Percentiles rank a stretch among this genome's conserved stretches.
Conservation (phyloP, 2,113 vertebrate genomes). For the mouse (Mus musculus) region GRCm39 chr7:27828001-27828500, state of each 20-base stretch:
- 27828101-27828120: background rate
- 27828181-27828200: background rate
- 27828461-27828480: background rate
- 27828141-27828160: background rate
- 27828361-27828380: background rate
- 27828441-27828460: background rate
- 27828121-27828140: background rate
- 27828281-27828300: background rate
- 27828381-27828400: background rate
- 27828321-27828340: background rate
- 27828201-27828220: background rate
- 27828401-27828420: background rate
- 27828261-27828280: background rate
- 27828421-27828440: background rate
- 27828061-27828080: background rate
- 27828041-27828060: background rate
- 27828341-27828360: background rate
- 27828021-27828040: background rate
- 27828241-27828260: background rate
- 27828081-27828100: background rate
- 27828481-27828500: background rate
- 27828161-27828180: background rate
- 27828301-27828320: background rate
- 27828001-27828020: background rate
- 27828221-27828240: background rate